These are phyloP conservation scores for Smithornis capensis DNA, from an alignment of 2,113 vertebrate genomes.

Conservation along the genomic window DNA sequence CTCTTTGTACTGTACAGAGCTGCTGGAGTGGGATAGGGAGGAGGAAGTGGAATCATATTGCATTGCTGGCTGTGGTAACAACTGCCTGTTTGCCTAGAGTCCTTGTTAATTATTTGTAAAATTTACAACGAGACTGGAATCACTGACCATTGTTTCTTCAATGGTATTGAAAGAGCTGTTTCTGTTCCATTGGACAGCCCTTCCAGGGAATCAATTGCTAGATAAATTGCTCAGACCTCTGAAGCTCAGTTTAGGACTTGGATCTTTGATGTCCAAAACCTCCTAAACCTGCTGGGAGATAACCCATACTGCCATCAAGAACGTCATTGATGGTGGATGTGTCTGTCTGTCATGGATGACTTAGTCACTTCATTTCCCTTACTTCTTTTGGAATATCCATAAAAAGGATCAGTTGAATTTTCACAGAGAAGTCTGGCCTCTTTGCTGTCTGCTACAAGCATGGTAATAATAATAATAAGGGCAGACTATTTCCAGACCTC, in stretches of 20 bases:
- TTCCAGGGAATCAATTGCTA: neutral
- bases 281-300: neutral
- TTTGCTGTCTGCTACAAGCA: neutral
- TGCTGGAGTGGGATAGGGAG: neutral
- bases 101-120: constrained; percentile 5
- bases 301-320: no score
- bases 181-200: neutral
- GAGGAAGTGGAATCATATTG: neutral
- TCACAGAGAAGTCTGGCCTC: neutral
- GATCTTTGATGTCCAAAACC: neutral
- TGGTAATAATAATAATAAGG: neutral
- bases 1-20: neutral
- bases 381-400: neutral
- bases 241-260: neutral
- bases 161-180: neutral
- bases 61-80: neutral
- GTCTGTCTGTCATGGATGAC: neutral
- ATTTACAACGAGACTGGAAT: neutral
- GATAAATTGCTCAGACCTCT: neutral
- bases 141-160: neutral
- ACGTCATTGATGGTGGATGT: neutral
- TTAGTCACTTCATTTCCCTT: neutral
- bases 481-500: neutral
- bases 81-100: neutral
- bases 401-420: neutral